Base-by-base conservation (phyloP, 1,140 invertebrate species). In the Mycetomoellerius zeteki region DNA sequence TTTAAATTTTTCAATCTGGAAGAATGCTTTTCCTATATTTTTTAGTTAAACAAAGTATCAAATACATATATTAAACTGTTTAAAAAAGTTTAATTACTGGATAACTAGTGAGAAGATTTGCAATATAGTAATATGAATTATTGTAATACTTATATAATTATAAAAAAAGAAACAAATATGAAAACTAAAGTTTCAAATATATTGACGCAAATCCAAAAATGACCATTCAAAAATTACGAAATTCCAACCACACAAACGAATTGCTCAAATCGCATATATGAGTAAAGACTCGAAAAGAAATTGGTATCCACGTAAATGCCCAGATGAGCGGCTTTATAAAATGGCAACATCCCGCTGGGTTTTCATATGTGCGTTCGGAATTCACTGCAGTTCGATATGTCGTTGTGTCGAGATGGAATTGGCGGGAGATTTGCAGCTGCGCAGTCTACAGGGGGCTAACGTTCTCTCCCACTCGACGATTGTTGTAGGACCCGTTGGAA, bases 361-460 rank as follows among this genome's bases (percentile, higher is more conserved):
- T 87, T 87, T 81, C 72, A 87, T 77, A 88, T 62, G 67, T 60
- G 24, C 67, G 84, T 77, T 88, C 67, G 71, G 77, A 91, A 89
- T 91, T 89, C 90, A 78, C 81, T 69, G 76, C 69, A 78, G 80
- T 86, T 80, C 87, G 86, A 88, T 86, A 78, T 90, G 87, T 89
- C 86, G 88, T 75, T 71, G 86, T 80, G 82, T 78, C 86, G 77
- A 62, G 14, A 47, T 37, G n/a, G 54, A 71, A 67, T 87, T 88
- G 84, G 87, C 90, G 73, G 90, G 89, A 87, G 87, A 86, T 90
- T 91, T 90, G 92, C 94, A 94, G 94, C 93, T 94, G 93, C 91
- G 91, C 85, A 85, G 90, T 91, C 93, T 82, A 88, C 92, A 88
- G 94, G 94, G 93, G 93, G 87, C 84, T 86, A 84, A 50, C 67